A percentile compares a stretch with the other conserved stretches of the same genome.
These are phyloP conservation scores for Lates japonicus DNA, from an alignment of 2,797 vertebrate species.

Conservation along the genomic window DNA sequence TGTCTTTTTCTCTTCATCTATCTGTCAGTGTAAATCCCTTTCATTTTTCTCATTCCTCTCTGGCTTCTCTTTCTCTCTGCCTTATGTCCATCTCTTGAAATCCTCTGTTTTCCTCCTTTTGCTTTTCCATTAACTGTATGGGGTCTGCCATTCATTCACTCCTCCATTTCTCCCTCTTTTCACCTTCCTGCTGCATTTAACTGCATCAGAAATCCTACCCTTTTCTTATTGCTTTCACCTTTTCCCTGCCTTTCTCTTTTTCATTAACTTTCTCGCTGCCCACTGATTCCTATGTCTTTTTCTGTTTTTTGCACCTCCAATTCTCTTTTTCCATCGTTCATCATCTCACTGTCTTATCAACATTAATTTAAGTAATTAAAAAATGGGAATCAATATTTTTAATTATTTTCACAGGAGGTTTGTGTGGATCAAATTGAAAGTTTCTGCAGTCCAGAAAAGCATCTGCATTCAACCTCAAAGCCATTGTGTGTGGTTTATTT, in stretches of 20 bases:
- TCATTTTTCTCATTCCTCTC: constrained; percentile 26
- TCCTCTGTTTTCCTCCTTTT: constrained; percentile 22
- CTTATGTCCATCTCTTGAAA: constrained; percentile 40
- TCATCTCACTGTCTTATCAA: constrained; percentile 17
- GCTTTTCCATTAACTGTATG: constrained; percentile 30
- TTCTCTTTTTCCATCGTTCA: constrained; percentile 5
- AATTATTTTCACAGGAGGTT: constrained; percentile 13
- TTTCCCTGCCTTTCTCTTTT: neutral
- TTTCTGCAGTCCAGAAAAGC: neutral
- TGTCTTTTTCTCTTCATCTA: constrained; percentile 17
- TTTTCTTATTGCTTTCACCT: constrained; percentile 6
- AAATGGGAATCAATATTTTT: constrained; percentile 38
- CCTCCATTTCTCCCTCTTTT: neutral
- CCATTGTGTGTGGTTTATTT: too few species aligned
- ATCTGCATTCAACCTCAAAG: neutral
- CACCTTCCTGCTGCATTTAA: constrained; percentile 23
- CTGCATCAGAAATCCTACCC: constrained; percentile 13
- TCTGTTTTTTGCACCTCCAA: neutral
- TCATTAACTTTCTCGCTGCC: constrained; percentile 21
- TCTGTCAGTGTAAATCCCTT: constrained; percentile 45
- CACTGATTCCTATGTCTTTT: neutral
- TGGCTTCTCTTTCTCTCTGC: constrained; percentile 10
- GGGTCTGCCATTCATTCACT: neutral
- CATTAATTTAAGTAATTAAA: constrained; percentile 27
- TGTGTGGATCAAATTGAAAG: neutral